Conservation (phyloP, 53 echinoderm and acorn worm genomes). For the Pentamera pediparva region DNA sequence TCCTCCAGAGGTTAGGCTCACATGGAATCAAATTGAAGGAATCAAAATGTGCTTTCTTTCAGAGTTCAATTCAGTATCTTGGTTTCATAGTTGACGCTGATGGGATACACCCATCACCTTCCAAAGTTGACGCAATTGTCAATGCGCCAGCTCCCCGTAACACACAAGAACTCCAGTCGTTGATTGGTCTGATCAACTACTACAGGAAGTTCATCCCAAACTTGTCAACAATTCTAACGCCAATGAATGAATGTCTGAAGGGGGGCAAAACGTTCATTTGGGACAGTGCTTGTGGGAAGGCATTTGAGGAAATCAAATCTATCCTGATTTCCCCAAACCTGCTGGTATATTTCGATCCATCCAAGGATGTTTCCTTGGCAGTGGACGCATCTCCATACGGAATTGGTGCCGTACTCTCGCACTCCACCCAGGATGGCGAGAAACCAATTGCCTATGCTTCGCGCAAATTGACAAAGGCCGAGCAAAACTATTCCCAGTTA, state of each 20-base stretch:
- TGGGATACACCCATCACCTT: not conserved
- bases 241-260: not conserved
- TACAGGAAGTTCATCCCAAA: not conserved
- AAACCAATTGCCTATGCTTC: conserved; percentile 13
- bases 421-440: not conserved
- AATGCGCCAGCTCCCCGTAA: not conserved
- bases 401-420: not conserved
- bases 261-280: not conserved
- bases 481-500: conserved; percentile 25
- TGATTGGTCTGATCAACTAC: not conserved
- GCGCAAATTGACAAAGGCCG: not conserved
- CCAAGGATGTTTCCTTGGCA: not conserved
- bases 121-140: not conserved
- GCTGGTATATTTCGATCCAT: not conserved
- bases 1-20: conserved; percentile 2
- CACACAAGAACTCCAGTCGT: not conserved
- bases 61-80: conserved; percentile 10
- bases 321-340: not conserved
- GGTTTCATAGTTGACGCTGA: not conserved
- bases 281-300: not conserved
- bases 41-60: conserved; percentile 4
- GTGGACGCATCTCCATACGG: conserved; percentile 14
- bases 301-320: not conserved
- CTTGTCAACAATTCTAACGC: not conserved
- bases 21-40: not conserved